Percentiles rank a stretch among this genome's conserved stretches.
These are phyloP conservation scores for western clawed frog (Xenopus tropicalis) DNA, from an alignment of 2,113 vertebrate genomes.

Conservation along the genomic window DNA sequence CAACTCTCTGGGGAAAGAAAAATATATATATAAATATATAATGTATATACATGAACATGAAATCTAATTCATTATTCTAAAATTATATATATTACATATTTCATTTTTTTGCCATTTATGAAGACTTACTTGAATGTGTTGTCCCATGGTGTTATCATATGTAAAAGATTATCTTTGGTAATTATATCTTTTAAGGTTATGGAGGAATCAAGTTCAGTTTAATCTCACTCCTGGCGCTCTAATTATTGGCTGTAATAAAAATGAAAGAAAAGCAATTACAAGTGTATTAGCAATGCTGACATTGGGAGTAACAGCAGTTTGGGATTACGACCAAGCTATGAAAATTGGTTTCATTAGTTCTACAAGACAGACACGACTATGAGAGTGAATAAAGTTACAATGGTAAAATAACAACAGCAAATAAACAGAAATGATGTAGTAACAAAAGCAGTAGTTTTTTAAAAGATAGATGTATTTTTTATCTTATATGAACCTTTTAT, in stretches of 20 bases:
- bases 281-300: constrained; percentile 17
- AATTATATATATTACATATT: too few relatives aligned
- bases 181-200: constrained; percentile 7
- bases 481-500: too few relatives aligned
- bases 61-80: too few relatives aligned
- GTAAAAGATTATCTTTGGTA: neutral
- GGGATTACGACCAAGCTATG: constrained; percentile 13
- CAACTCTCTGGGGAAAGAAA: too few relatives aligned
- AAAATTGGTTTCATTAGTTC: constrained; percentile 31
- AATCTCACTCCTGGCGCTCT: constrained; percentile 15
- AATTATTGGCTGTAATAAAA: constrained; percentile 28
- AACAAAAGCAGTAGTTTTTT: too few relatives aligned
- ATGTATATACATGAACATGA: too few relatives aligned
- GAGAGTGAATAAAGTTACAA: neutral
- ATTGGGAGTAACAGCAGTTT: neutral
- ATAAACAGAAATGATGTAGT: too few relatives aligned
- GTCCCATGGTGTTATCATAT: neutral
- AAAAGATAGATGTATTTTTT: too few relatives aligned
- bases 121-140: neutral
- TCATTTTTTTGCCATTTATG: too few relatives aligned
- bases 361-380: neutral
- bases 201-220: neutral
- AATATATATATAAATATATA: too few relatives aligned
- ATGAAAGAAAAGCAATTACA: constrained; percentile 8
- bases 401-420: neutral